A percentile compares a stretch with the other conserved stretches of the same genome.
These are phyloP conservation scores for Ia io DNA, from an alignment of 2,113 vertebrate genomes.

Conservation along the genomic window DNA sequence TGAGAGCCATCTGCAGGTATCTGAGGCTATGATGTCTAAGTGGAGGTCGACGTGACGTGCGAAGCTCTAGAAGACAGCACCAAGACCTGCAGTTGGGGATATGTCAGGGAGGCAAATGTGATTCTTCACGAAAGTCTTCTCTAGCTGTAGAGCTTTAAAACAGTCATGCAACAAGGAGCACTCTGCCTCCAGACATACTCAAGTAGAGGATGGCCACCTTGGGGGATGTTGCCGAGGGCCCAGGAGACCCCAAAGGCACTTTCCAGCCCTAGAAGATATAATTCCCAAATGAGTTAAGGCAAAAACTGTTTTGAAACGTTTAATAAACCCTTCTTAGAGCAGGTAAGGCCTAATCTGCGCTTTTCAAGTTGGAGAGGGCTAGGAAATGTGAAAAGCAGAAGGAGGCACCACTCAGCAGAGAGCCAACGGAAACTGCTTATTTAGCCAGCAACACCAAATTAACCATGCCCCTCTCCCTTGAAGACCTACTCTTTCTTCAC, in stretches of 20 bases:
- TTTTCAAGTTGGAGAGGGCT: not conserved
- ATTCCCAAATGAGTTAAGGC: not conserved
- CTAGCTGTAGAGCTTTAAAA: not conserved
- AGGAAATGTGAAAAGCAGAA: not conserved
- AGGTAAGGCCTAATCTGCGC: not conserved
- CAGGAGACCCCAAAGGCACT: not conserved
- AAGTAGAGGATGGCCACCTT: not conserved
- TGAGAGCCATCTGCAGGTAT: not conserved
- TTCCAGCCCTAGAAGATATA: not conserved
- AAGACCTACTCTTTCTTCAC: not conserved
- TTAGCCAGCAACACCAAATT: not conserved
- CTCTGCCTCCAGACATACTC: not conserved
- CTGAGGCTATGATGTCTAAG: not conserved
- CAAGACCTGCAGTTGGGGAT: not conserved
- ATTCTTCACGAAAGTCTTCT: not conserved
- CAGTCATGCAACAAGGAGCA: not conserved
- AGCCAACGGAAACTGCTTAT: not conserved
- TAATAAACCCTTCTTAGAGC: not conserved
- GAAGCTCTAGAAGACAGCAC: not conserved
- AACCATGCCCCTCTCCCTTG: not conserved
- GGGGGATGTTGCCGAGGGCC: not conserved
- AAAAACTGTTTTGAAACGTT: not conserved
- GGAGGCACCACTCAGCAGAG: not conserved
- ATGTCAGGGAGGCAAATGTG: not conserved
- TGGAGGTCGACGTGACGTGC: not conserved